These are phyloP conservation scores for Parauchenoglanis ngamensis DNA, from an alignment of 2,797 vertebrate species.

Conservation along the genomic window DNA sequence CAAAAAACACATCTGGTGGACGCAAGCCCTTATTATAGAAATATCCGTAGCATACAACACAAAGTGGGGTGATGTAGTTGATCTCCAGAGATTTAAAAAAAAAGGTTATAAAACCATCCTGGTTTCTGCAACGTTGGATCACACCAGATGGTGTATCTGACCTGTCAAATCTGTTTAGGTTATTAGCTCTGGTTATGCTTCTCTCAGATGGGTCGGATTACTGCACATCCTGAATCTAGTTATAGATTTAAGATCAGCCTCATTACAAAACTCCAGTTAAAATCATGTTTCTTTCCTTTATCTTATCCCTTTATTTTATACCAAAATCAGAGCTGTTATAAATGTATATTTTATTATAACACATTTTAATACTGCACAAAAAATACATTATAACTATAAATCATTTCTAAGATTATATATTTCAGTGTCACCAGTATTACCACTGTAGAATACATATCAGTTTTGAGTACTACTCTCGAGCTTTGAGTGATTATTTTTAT, in stretches of 20 bases:
- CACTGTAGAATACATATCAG: not conserved
- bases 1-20: too few relatives aligned
- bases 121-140: conserved; percentile 25
- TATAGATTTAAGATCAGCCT: not conserved
- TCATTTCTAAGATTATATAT: not conserved
- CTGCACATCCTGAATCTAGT: not conserved
- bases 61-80: not conserved
- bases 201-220: conserved; percentile 24
- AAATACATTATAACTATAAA: not conserved
- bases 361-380: not conserved
- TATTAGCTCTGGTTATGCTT: conserved; percentile 17
- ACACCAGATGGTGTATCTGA: conserved; percentile 30
- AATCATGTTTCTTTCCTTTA: not conserved
- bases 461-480: not conserved
- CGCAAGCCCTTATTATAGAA: not conserved
- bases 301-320: not conserved
- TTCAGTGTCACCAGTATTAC: not conserved
- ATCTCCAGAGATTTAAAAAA: not conserved
- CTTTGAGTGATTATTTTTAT: not conserved
- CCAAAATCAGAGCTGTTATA: not conserved
- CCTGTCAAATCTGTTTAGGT: conserved; percentile 27
- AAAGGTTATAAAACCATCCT: not conserved
- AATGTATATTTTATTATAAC: not conserved
- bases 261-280: not conserved
- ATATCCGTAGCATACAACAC: conserved; percentile 18